Evolutionary conservation across 2,888 invertebrate species (phyloP), one percentile per base, ranked within the genome.

Genomic region (Diaperis boleti): DNA sequence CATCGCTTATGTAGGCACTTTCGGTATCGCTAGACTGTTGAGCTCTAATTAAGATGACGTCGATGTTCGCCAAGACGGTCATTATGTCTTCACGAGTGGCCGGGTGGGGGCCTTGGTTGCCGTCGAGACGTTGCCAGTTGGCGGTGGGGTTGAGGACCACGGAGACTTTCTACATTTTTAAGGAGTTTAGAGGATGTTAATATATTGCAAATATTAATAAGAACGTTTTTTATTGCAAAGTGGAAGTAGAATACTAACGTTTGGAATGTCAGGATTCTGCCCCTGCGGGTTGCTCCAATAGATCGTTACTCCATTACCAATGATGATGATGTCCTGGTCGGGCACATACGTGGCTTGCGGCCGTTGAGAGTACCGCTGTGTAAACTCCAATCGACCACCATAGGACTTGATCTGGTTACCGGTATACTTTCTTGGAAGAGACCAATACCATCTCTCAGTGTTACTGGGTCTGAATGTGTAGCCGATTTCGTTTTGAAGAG

Each of bases 331-430:
- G 79, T 96, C 95, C 39, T 88, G 89, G 75, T 94, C 95, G 11
- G 87, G 86, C 41, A 84, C 83, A 7, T 82, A 81, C 44, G 79
- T 74, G 1, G 86, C 85, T 11, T 84, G 83, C 3, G 84, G 80
- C 20, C 78, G 66, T 50, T 82, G 78, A 0, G 88, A 87, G 71
- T 90, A 93, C 60, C 86, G 85, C 72, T 95, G 89, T 0, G 89
- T 89, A 64, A 95, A 87, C 10, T 88, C 88, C 3, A 97, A 79
- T 50, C 85, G 85, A 0, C 96, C 96, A 0, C 96, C 96, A 77
- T 96, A 97, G 0, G 96, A 95, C 59, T 91, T 86, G 4, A 96
- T 85, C 83, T 92, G 85, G 75, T 92, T 90, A 35, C 91, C 92
- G 29, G 88, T 86, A 72, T 91, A 88, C 31, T 82, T 81, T 29